Evolutionary conservation across 2,888 invertebrate species (phyloP), one percentile per base, ranked within the genome.

Genomic region (Thumatha senex): DNA sequence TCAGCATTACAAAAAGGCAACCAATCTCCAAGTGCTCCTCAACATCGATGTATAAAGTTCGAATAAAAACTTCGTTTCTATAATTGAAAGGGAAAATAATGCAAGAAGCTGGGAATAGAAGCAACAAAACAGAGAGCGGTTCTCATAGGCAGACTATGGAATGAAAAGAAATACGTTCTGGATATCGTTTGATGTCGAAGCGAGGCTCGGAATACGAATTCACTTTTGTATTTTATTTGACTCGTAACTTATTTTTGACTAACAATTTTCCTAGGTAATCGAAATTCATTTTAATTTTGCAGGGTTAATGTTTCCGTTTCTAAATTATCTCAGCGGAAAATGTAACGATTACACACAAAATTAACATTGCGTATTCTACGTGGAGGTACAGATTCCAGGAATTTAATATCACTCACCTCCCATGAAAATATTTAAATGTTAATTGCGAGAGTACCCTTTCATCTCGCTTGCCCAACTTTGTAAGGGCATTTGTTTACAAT

Each of bases 51-150:
- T 78, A 72, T 82, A 82, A 4, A 5, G 5, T 75, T 77, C 75
- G 76, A 79, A 80, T 76, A 78, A 80, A 86, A 83, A 82, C 79
- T 84, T 82, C 83, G 78, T 88, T 90, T 89, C 86, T 87, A 86
- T 87, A 86, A 86, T 76, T 73, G 70, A 76, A 84, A 84, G 89
- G 82, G 74, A 81, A 82, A 86, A 84, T 83, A 84, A 87, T 86
- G 80, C 79, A 83, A 85, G 88, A 84, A 78, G 77, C 79, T 68
- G 76, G 72, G 79, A 74, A 80, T 81, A 74, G 69, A 76, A 72
- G 79, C 74, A 80, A 80, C 74, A 82, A 77, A 78, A 75, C 68
- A 70, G 81, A 78, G 83, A 83, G 84, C 81, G 79, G 80, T 82
- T 84, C 86, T 86, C 86, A 81, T 84, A 78, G 85, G 70, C 78